Evolutionary conservation across 23 tunicate species (phyloP), one percentile per base, ranked within the genome.

Genomic region (Ascidia mentula): DNA sequence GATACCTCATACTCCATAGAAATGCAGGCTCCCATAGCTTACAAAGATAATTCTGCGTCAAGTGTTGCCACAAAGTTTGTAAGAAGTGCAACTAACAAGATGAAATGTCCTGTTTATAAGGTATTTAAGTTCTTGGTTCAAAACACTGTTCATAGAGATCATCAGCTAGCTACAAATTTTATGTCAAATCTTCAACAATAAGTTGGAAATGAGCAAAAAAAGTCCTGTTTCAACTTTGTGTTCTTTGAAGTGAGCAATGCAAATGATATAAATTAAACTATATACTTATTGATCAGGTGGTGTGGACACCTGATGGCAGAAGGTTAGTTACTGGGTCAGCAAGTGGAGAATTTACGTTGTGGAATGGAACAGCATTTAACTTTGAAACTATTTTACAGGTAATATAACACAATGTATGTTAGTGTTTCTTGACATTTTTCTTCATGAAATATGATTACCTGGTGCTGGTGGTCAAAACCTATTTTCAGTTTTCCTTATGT

Each of bases 281-380:
- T 28, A 20, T 53, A 12, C 15, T 9, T 42, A 9, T 42, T 32
- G 69, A 65, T 17, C 35, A 96, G 99, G 95, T 96, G 76, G 99
- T 96, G 46, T 96, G 99, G 99, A 96, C 99, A 24, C 99, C 99
- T 4, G 99, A 96, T 73, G 99, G 99, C 1, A 77, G 99, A 40
- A 89, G 99, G 18, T 53, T 96, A 59, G 99, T 96, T 30, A 96
- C 99, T 34, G 99, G 99, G 0, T 88, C 96, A 24, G 99, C 99
- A 0, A 86, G 92, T 72, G 99, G 99, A 8, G 99, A 96, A 45
- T 96, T 96, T 80, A 96, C 99, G 0, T 72, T 96, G 73, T 96
- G 99, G 99, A 96, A 96, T 80, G 99, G 99, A 74, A 86, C 91
- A 36, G 99, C 96, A 0, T 96, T 96, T 72, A 96, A 96, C 82